A percentile compares a stretch with the other conserved stretches of the same genome.
Evolutionary conservation across 2,113 vertebrate genomes (phyloP).

Genomic region (Rynchops niger): DNA sequence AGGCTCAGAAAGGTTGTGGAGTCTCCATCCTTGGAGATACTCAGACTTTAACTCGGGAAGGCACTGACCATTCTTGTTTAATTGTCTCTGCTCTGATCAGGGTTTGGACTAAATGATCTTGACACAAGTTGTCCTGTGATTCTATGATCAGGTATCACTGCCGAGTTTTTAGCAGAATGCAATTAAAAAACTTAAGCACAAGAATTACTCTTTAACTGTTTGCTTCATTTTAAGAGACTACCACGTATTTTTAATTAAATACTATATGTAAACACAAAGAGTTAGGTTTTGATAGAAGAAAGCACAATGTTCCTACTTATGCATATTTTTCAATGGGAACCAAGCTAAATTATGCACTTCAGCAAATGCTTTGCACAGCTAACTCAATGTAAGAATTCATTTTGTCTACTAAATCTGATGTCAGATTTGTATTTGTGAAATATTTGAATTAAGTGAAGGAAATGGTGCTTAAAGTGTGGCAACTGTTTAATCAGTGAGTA

Average conservation of each 20-base stretch:
- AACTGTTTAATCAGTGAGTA: constrained; percentile 52
- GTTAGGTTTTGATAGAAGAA: neutral
- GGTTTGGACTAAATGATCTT: neutral
- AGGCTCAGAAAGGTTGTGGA: neutral
- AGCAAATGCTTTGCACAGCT: neutral
- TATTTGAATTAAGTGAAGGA: constrained; percentile 47
- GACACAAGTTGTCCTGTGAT: neutral
- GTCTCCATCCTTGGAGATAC: neutral
- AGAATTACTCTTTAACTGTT: neutral
- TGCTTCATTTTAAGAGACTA: neutral
- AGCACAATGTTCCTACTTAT: neutral
- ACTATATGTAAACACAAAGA: neutral
- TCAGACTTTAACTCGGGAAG: neutral
- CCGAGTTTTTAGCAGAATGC: neutral
- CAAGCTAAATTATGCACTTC: neutral
- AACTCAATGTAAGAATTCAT: neutral
- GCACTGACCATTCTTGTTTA: neutral
- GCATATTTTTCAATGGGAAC: neutral
- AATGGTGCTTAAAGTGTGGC: constrained; percentile 13
- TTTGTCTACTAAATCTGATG: constrained; percentile 29
- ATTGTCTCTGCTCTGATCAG: neutral
- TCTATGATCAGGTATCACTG: neutral
- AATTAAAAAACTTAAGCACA: neutral
- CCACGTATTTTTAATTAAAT: neutral
- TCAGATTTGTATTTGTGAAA: constrained; percentile 37